A percentile compares a stretch with the other conserved stretches of the same genome.
Evolutionary conservation across 2,888 invertebrate genomes (phyloP).

Genomic region (Nemotelus nigrinus): DNA sequence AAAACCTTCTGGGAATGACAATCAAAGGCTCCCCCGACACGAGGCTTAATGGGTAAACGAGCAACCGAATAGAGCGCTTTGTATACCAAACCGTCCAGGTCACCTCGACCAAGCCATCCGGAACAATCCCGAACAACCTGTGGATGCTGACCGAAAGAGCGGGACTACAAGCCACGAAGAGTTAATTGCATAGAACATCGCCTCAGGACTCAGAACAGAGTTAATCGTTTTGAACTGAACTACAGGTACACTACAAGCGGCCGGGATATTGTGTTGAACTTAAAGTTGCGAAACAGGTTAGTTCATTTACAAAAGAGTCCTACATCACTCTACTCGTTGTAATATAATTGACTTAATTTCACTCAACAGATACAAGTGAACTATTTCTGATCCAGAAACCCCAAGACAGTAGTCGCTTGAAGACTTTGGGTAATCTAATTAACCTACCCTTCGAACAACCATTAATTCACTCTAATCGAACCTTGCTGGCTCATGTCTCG

Average conservation of each 20-base stretch:
- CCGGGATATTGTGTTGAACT: too few species aligned
- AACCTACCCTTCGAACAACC: too few species aligned
- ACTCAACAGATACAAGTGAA: too few species aligned
- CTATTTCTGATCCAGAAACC: too few species aligned
- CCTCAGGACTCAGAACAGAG: neutral
- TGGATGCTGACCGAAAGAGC: neutral
- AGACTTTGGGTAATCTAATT: too few species aligned
- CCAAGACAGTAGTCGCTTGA: too few species aligned
- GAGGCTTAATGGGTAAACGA: neutral
- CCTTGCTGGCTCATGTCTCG: too few species aligned
- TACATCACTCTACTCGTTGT: too few species aligned
- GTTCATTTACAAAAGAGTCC: too few species aligned
- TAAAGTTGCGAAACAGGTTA: too few species aligned
- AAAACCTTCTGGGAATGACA: constrained; percentile 24
- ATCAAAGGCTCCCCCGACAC: constrained; percentile 6
- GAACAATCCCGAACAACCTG: neutral
- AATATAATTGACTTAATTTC: too few species aligned
- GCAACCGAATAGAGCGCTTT: neutral
- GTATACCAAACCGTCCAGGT: neutral
- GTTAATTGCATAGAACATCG: constrained; percentile 4
- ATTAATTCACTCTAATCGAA: too few species aligned
- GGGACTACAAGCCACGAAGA: constrained; percentile 4
- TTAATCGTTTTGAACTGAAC: constrained; percentile 1
- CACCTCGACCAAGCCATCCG: neutral
- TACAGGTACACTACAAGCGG: neutral